These are phyloP conservation scores for Axis porcinus DNA, from an alignment of 2,113 vertebrate genomes.

Conservation along the genomic window DNA sequence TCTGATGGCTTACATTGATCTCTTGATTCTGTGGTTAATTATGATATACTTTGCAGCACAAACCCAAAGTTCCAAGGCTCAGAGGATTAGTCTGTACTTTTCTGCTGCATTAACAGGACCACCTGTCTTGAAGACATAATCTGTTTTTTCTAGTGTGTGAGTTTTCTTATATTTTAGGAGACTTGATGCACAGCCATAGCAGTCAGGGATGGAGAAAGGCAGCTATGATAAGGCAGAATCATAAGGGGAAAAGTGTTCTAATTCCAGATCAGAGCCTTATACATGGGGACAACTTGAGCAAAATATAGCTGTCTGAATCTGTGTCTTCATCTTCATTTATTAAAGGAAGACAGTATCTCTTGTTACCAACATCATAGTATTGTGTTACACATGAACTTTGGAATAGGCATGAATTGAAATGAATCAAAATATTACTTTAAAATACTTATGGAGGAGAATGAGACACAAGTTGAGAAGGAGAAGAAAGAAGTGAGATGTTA, in stretches of 20 bases:
- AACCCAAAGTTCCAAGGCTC: conserved; percentile 43
- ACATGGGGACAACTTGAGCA: neutral
- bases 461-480: neutral
- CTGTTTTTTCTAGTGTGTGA: neutral
- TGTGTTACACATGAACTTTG: neutral
- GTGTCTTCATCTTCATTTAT: neutral
- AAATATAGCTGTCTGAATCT: neutral
- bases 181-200: neutral
- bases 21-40: conserved; percentile 72
- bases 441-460: neutral
- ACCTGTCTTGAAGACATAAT: conserved; percentile 22
- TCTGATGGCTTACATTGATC: conserved; percentile 61
- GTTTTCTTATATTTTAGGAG: neutral
- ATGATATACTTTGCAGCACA: conserved; percentile 70
- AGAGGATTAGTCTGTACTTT: conserved; percentile 48
- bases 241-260: neutral
- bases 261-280: neutral
- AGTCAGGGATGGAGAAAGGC: neutral
- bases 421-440: neutral
- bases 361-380: neutral
- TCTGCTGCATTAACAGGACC: conserved; percentile 31
- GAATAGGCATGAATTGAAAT: neutral
- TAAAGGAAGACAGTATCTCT: neutral
- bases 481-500: neutral
- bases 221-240: neutral